Conservation (phyloP, 2,888 invertebrate genomes). For the Gryllus longicercus region DNA sequence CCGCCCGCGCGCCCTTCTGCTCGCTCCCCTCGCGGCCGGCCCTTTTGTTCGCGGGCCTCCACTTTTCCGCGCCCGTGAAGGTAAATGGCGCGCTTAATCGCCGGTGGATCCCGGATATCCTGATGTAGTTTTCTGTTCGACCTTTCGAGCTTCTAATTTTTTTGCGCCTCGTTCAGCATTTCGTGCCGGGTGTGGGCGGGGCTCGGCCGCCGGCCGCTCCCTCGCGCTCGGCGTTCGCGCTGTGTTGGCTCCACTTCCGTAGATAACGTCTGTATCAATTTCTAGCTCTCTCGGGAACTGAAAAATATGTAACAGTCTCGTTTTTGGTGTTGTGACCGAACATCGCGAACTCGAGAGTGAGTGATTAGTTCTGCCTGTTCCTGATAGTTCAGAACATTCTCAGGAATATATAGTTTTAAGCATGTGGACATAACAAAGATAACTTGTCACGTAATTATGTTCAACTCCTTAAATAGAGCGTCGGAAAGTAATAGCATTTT, state of each 20-base stretch:
- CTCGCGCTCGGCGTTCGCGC: neutral
- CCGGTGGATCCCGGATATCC: neutral
- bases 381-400: too few relatives aligned
- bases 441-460: too few relatives aligned
- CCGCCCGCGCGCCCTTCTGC: neutral
- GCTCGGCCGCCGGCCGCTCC: too few relatives aligned
- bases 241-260: neutral
- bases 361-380: too few relatives aligned
- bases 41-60: neutral
- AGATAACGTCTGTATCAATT: neutral
- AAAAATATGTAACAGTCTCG: too few relatives aligned
- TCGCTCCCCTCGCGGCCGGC: neutral
- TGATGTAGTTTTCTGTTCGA: conserved; percentile 17
- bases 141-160: neutral
- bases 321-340: too few relatives aligned
- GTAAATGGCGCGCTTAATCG: conserved; percentile 10
- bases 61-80: neutral
- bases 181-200: neutral
- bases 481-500: too few relatives aligned
- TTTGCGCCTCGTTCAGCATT: neutral
- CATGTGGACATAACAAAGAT: too few relatives aligned
- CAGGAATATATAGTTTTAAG: too few relatives aligned
- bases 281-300: too few relatives aligned
- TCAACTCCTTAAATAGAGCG: too few relatives aligned
- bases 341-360: too few relatives aligned